Evolutionary conservation across 2,888 invertebrate species (phyloP).

Genomic region (Callyntrura guangdongensis): DNA sequence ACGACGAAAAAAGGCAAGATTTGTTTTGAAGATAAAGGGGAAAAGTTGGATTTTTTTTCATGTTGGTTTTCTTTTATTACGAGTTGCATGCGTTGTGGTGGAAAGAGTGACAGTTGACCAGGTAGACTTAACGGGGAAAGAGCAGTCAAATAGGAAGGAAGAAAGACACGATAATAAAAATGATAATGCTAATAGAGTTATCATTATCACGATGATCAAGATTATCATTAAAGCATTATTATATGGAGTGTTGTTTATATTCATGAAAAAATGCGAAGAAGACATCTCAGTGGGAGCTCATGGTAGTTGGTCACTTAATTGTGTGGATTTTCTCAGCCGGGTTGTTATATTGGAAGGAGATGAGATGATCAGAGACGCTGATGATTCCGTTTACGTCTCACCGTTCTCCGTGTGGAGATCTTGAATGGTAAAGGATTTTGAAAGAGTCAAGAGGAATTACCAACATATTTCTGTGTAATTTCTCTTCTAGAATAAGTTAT

Average conservation of each 20-base stretch:
- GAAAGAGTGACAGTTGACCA: slow-evolving; percentile 46
- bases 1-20: slow-evolving; percentile 35
- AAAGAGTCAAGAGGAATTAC: slow-evolving; percentile 51
- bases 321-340: slow-evolving; percentile 84
- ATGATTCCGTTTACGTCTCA: slow-evolving; percentile 41
- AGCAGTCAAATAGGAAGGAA: background rate
- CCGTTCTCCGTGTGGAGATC: background rate
- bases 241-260: slow-evolving; percentile 67
- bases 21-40: slow-evolving; percentile 37
- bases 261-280: slow-evolving; percentile 82
- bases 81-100: slow-evolving; percentile 33
- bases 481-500: slow-evolving; percentile 23
- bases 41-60: background rate
- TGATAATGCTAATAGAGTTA: slow-evolving; percentile 83
- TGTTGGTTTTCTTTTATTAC: slow-evolving; percentile 21
- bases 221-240: slow-evolving; percentile 54
- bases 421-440: slow-evolving; percentile 34
- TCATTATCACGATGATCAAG: slow-evolving; percentile 79
- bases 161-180: background rate
- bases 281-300: slow-evolving; percentile 84
- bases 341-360: slow-evolving; percentile 65
- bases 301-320: slow-evolving; percentile 84
- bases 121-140: background rate
- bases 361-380: slow-evolving; percentile 39
- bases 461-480: slow-evolving; percentile 9